These are phyloP conservation scores for Pterostichus niger DNA, from an alignment of 2,888 invertebrate genomes.

Conservation along the genomic window DNA sequence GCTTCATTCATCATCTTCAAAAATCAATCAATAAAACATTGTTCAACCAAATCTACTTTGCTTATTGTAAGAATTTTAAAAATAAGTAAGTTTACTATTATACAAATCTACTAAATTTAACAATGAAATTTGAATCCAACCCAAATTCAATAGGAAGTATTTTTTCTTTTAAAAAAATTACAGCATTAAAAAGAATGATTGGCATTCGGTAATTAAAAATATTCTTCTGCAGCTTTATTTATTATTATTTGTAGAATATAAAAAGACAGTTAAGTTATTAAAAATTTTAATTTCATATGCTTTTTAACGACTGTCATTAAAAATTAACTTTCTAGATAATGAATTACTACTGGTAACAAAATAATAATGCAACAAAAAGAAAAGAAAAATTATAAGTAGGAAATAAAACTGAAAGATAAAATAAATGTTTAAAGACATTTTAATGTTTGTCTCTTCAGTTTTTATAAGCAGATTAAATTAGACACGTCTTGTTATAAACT, in stretches of 20 bases:
- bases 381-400: not conserved
- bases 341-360: conserved; percentile 35
- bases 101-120: not conserved
- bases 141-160: conserved; percentile 13
- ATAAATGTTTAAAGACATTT: no score
- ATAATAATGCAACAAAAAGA: not conserved
- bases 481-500: no score
- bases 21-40: conserved; percentile 16
- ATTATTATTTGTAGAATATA: conserved; percentile 5
- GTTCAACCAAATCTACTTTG: not conserved
- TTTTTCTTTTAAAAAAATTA: not conserved
- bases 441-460: no score
- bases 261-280: conserved; percentile 23
- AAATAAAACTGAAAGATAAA: not conserved
- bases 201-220: conserved; percentile 22
- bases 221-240: conserved; percentile 7
- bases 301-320: conserved; percentile 21
- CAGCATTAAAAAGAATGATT: not conserved
- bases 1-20: conserved; percentile 35
- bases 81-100: not conserved
- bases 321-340: conserved; percentile 46
- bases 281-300: conserved; percentile 30
- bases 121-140: not conserved
- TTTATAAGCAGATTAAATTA: no score
- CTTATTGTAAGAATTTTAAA: not conserved